phyloP scores from a whole-genome alignment of 2,113 vertebrate genomes.

The Datnioides undecimradiatus region DNA sequence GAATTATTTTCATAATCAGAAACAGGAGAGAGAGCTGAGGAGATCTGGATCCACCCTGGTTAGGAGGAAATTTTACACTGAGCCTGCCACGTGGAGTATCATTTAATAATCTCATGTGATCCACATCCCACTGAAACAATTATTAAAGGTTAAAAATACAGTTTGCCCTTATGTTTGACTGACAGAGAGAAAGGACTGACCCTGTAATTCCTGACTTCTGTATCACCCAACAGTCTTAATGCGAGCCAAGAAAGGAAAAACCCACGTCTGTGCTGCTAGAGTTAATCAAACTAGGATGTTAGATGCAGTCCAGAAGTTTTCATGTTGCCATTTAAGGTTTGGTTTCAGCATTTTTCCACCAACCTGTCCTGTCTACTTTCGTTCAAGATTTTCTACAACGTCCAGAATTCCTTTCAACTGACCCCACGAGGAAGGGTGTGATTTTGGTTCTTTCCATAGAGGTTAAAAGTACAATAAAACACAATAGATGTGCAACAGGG shows the following conservation, averaged over 20 bases:
- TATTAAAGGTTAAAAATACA: neutral
- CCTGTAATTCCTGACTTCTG: neutral
- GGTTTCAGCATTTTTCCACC: neutral
- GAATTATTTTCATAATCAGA: neutral
- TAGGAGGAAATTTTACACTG: neutral
- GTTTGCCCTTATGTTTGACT: neutral
- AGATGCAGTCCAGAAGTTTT: neutral
- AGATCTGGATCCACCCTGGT: no score
- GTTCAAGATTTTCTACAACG: neutral
- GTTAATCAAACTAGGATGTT: neutral
- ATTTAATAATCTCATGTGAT: neutral
- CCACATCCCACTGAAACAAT: neutral
- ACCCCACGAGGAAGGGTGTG: neutral
- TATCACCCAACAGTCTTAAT: neutral
- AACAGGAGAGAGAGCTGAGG: neutral
- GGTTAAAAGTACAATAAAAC: neutral
- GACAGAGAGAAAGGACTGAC: no score
- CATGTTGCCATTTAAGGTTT: slow-evolving; percentile 3
- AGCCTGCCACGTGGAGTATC: neutral
- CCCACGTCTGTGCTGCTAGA: neutral
- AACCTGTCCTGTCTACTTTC: neutral
- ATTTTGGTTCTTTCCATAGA: neutral
- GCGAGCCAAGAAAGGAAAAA: slow-evolving; percentile 1
- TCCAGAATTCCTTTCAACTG: slow-evolving; percentile 4
- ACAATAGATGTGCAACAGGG: neutral